A percentile compares a stretch with the other conserved stretches of the same genome.
These are phyloP conservation scores for Agapornis roseicollis DNA, from an alignment of 2,113 vertebrate species.

Conservation along the genomic window DNA sequence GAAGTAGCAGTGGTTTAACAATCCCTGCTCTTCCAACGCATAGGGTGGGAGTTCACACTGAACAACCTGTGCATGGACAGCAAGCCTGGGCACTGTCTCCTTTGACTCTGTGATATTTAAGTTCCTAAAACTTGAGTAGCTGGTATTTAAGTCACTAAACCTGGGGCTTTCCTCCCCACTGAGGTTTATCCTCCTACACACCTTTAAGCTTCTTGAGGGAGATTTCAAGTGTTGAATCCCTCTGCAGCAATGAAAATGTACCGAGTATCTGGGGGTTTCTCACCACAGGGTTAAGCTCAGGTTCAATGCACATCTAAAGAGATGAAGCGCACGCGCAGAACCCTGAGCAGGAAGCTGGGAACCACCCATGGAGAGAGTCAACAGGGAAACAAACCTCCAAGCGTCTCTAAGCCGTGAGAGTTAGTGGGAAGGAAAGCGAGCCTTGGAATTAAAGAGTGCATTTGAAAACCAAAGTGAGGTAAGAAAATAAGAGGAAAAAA, in stretches of 20 bases:
- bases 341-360: conserved; percentile 47
- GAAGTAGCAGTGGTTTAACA: background rate
- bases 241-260: conserved; percentile 17
- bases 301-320: background rate
- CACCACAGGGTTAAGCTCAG: conserved; percentile 45
- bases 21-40: background rate
- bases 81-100: background rate
- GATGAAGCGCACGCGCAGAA: conserved; percentile 2
- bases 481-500: conserved; percentile 83
- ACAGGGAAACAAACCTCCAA: conserved; percentile 48
- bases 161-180: background rate
- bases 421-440: conserved; percentile 83
- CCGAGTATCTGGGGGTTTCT: background rate
- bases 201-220: background rate
- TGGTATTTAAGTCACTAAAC: background rate
- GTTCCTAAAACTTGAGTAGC: background rate
- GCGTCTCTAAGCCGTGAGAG: conserved; percentile 70
- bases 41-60: background rate
- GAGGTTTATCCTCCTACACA: background rate
- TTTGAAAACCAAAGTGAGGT: conserved; percentile 77
- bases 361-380: conserved; percentile 14
- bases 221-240: conserved; percentile 14
- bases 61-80: background rate
- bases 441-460: conserved; percentile 74
- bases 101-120: background rate